Base-by-base conservation (phyloP, 1,140 invertebrate genomes). In the Cecropterus lyciades region DNA sequence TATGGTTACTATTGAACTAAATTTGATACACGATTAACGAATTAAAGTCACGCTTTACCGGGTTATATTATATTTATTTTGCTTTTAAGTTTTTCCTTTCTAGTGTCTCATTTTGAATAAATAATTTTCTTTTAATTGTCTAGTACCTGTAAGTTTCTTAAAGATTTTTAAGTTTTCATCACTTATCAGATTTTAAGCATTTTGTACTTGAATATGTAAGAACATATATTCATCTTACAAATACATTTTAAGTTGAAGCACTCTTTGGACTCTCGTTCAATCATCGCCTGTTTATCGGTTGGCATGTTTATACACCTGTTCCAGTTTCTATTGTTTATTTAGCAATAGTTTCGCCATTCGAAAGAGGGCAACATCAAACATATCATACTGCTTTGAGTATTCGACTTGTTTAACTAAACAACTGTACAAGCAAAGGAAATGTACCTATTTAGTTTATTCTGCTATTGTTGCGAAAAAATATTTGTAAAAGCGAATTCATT, bases 231-330 rank as follows among this genome's bases (percentile, higher is more conserved):
- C n/a, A n/a, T n/a, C n/a, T n/a, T n/a, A n/a, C n/a, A n/a, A n/a
- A n/a, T n/a, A n/a, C n/a, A 24, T 24, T 24, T 33, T 8, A 33
- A 33, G 30, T 8, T 33, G 30, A 33, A 33, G 30, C 30, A 33
- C 7, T 33, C 6, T 33, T 40, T 40, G 17, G 13, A 24, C 40
- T 40, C 15, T 27, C 16, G 2, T 49, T 49, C 11, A 40, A n/a
- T 49, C 15, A 37, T 37, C 5, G n/a, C n/a, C n/a, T 43, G 17
- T 51, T 51, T 20, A n/a, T 20, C 64, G 49, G 62, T 65, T 27
- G 55, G 33, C 52, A 65, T 69, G 72, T 82, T 80, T 79, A 66
- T 53, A 76, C 81, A 81, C 67, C 70, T 83, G 79, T 72, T 60
- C 62, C 42, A 67, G 33, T 64, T 75, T 73, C 73, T 75, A 77